Percentiles rank a stretch among this genome's conserved stretches.
Evolutionary conservation across 2,113 vertebrate genomes (phyloP).

Genomic region (Lethenteron reissneri): DNA sequence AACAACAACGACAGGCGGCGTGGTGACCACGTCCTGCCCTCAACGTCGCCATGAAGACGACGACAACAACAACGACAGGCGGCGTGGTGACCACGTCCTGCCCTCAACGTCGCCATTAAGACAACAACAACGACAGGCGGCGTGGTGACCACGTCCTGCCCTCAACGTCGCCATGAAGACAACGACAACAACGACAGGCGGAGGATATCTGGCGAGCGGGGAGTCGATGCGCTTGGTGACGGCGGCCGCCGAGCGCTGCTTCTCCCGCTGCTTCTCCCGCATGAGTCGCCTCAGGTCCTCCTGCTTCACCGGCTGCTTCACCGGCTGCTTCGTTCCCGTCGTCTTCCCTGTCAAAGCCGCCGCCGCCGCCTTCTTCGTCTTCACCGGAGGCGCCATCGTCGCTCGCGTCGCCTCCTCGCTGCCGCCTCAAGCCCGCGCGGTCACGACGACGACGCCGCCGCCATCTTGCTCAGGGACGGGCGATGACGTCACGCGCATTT

Average conservation of each 20-base stretch:
- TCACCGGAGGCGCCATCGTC: no score
- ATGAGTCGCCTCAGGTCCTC: slow-evolving; percentile 70
- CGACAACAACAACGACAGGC: slow-evolving; percentile 9
- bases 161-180: neutral
- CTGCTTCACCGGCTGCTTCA: slow-evolving; percentile 50
- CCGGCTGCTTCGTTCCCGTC: slow-evolving; percentile 17
- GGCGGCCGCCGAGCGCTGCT: slow-evolving; percentile 16
- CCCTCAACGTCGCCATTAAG: neutral
- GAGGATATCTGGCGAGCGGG: slow-evolving; percentile 52
- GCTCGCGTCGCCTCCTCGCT: no score
- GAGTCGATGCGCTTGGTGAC: slow-evolving; percentile 51
- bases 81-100: slow-evolving; percentile 12
- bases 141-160: slow-evolving; percentile 2
- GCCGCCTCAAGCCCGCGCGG: no score
- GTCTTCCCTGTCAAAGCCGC: slow-evolving; percentile 13
- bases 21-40: neutral
- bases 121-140: slow-evolving; percentile 14
- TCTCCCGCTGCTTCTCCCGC: slow-evolving; percentile 49
- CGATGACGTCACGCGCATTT: no score
- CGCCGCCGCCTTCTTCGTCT: no score
- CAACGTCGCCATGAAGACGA: neutral
- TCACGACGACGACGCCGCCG: no score
- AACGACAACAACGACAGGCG: neutral
- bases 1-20: slow-evolving; percentile 10
- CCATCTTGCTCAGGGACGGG: no score